These are phyloP conservation scores for Agrilus cyanescens DNA, from an alignment of 2,888 invertebrate genomes.

Conservation along the genomic window DNA sequence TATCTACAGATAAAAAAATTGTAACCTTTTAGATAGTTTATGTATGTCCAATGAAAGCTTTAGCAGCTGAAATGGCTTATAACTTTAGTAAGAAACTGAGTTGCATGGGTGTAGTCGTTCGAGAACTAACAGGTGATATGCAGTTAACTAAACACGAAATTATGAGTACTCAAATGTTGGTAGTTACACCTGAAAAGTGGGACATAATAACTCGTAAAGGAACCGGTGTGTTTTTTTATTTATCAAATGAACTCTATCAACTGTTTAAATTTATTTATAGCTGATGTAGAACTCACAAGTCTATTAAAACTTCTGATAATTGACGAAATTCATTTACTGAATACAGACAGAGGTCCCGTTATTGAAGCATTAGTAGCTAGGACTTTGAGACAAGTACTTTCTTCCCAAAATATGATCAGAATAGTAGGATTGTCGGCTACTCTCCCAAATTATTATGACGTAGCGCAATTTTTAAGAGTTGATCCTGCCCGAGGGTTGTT, in stretches of 20 bases:
- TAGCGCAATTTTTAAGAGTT: conserved; percentile 86
- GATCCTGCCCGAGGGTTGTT: conserved; percentile 86
- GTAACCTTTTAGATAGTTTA: conserved; percentile 71
- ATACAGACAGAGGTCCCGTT: conserved; percentile 94
- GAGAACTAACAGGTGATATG: conserved; percentile 97
- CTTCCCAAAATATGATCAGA: conserved; percentile 87
- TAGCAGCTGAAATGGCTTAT: conserved; percentile 96
- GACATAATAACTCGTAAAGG: conserved; percentile 97
- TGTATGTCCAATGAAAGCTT: conserved; percentile 98
- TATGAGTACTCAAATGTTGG: conserved; percentile 90
- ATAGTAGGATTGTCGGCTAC: conserved; percentile 97
- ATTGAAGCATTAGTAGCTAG: conserved; percentile 95
- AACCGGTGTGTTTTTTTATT: conserved; percentile 41
- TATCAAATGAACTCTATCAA: neutral
- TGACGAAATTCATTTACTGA: conserved; percentile 93
- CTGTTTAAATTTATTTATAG: conserved; percentile 33
- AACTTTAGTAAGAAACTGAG: conserved; percentile 79
- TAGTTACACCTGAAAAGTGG: conserved; percentile 99
- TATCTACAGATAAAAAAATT: neutral
- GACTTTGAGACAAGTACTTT: conserved; percentile 84
- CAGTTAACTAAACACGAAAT: conserved; percentile 91
- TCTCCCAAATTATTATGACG: conserved; percentile 93
- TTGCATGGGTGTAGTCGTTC: conserved; percentile 67
- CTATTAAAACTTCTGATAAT: conserved; percentile 89
- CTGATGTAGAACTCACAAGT: conserved; percentile 79